phyloP scores from a whole-genome alignment of 2,113 vertebrate species.

The Egretta garzetta region DNA sequence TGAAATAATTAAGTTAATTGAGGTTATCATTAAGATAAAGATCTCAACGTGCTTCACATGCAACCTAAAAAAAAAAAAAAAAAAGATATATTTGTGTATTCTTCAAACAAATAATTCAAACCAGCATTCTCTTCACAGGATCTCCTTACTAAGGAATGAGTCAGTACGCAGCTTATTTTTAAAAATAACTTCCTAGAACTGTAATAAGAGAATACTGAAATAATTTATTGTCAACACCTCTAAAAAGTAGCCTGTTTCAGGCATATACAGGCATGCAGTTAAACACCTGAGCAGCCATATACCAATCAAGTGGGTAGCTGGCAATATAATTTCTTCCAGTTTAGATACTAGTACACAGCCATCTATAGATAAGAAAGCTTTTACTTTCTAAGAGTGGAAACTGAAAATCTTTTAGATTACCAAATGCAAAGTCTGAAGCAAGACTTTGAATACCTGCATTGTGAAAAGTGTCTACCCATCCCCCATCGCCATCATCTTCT shows the following conservation, averaged over 20 bases:
- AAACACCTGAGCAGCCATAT: not conserved
- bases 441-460: conserved; percentile 82
- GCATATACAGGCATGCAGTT: not conserved
- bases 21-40: not conserved
- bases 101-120: not conserved
- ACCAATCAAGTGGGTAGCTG: not conserved
- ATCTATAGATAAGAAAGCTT: not conserved
- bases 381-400: not conserved
- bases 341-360: not conserved
- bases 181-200: not conserved
- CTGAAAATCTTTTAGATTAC: not conserved
- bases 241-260: not conserved
- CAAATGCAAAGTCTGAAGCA: not conserved
- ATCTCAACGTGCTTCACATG: not conserved
- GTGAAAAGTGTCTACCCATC: conserved; percentile 99
- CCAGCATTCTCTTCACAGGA: not conserved
- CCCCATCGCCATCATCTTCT: conserved; percentile 98
- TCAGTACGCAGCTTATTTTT: not conserved
- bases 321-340: not conserved
- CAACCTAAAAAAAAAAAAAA: not conserved
- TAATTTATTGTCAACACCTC: not conserved
- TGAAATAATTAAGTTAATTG: not conserved
- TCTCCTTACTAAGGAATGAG: not conserved
- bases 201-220: not conserved
- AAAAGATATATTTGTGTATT: not conserved